Percentiles rank a stretch among this genome's conserved stretches.
Evolutionary conservation across 2,797 vertebrate genomes (phyloP).

Genomic region (Pygocentrus nattereri): DNA sequence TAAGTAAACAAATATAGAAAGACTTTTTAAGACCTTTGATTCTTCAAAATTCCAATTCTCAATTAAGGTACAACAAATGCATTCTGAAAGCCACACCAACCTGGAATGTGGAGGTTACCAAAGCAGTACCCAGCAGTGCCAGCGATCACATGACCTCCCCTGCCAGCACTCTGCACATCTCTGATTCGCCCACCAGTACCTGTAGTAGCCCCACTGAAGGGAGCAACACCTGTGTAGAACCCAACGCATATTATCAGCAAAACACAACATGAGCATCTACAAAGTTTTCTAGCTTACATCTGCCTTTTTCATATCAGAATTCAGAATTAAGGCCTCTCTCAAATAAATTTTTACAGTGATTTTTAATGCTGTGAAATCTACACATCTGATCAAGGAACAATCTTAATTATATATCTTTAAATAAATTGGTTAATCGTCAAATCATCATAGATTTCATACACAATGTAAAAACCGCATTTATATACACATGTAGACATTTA

Average conservation of each 20-base stretch:
- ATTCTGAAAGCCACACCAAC: conserved; percentile 64
- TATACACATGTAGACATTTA: too few relatives aligned
- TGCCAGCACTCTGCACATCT: conserved; percentile 90
- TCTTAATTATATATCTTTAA: too few relatives aligned
- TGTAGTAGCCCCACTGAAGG: conserved; percentile 92
- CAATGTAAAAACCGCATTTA: too few relatives aligned
- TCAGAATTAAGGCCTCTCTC: not conserved
- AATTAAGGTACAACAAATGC: not conserved
- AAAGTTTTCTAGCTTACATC: not conserved
- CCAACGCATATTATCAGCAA: not conserved
- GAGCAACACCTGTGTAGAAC: conserved; percentile 82
- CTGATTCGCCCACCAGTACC: conserved; percentile 92
- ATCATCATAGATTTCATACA: too few relatives aligned
- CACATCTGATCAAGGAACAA: too few relatives aligned
- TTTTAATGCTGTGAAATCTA: too few relatives aligned
- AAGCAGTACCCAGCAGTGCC: conserved; percentile 95
- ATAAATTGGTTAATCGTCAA: too few relatives aligned
- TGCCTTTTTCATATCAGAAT: not conserved
- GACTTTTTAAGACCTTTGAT: too few relatives aligned
- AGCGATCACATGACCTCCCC: conserved; percentile 90
- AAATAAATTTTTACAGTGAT: too few relatives aligned
- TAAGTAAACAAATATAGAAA: not conserved
- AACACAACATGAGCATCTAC: too few relatives aligned
- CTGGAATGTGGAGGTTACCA: conserved; percentile 90
- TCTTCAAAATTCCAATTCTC: too few relatives aligned